A percentile compares a stretch with the other conserved stretches of the same genome.
Conservation (phyloP, 2,113 vertebrate species). For the Trochalopteron elliotii region DNA sequence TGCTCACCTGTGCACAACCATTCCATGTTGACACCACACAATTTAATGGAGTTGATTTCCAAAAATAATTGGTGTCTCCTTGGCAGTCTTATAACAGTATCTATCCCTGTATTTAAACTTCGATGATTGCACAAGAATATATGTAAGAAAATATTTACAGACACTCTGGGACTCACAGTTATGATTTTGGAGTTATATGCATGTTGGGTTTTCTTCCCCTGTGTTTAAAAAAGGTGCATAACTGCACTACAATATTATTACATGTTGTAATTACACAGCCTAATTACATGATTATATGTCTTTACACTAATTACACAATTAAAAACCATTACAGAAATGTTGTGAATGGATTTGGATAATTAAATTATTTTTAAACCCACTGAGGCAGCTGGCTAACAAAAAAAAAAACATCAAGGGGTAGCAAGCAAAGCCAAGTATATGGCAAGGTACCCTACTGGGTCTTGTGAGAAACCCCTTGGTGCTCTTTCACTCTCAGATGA, state of each 20-base stretch:
- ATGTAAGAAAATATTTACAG: background rate
- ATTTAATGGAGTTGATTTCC: background rate
- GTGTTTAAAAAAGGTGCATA: conserved; percentile 31
- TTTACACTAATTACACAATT: conserved; percentile 70
- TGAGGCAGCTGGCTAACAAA: background rate
- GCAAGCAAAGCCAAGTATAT: background rate
- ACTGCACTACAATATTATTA: conserved; percentile 58
- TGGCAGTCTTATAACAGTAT: background rate
- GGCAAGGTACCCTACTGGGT: background rate
- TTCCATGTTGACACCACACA: background rate
- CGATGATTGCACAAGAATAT: background rate
- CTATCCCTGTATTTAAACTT: background rate
- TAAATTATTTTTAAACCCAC: conserved; percentile 36
- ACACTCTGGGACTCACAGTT: background rate
- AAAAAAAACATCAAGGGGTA: background rate
- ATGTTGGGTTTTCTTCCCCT: background rate
- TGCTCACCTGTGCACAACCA: background rate
- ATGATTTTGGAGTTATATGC: background rate
- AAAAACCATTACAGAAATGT: conserved; percentile 51
- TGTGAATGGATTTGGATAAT: conserved; percentile 57
- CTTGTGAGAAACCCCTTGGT: background rate
- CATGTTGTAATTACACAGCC: conserved; percentile 57
- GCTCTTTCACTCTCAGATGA: background rate
- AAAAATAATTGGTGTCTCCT: background rate
- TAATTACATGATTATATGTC: conserved; percentile 59